Evolutionary conservation across 2,888 invertebrate species (phyloP).

Genomic region (Acholoe squamosa): DNA sequence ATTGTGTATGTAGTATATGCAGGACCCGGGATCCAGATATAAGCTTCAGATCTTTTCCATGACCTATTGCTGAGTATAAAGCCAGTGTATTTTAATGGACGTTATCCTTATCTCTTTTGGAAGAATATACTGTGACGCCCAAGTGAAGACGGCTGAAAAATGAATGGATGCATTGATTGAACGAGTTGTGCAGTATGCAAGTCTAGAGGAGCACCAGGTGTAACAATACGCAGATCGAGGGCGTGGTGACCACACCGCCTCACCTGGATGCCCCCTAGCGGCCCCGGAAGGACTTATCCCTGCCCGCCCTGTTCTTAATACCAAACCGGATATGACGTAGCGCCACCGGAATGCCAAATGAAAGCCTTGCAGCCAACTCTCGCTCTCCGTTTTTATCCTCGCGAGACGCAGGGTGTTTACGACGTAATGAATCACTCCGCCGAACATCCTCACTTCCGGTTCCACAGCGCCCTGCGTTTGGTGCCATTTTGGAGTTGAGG

Average conservation of each 20-base stretch:
- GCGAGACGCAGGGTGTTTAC: conserved; percentile 45
- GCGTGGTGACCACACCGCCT: neutral
- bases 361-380: conserved; percentile 30
- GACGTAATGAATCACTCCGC: conserved; percentile 39
- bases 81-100: too few relatives aligned
- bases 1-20: too few relatives aligned
- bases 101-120: too few relatives aligned
- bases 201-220: neutral
- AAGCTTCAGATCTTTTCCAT: too few relatives aligned
- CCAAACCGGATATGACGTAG: conserved; percentile 47
- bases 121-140: too few relatives aligned
- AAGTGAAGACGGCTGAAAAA: too few relatives aligned
- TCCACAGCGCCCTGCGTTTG: neutral
- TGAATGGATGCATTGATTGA: too few relatives aligned
- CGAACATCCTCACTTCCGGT: conserved; percentile 43
- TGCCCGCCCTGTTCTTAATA: neutral
- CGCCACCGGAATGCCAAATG: conserved; percentile 24
- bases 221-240: neutral
- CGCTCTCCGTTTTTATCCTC: conserved; percentile 43
- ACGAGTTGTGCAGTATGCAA: too few relatives aligned
- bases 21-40: too few relatives aligned
- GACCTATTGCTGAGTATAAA: too few relatives aligned
- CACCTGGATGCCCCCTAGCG: conserved; percentile 18
- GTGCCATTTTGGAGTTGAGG: neutral
- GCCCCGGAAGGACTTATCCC: conserved; percentile 20